Conservation (phyloP, 2,113 vertebrate species). For the Rhea americana region DNA sequence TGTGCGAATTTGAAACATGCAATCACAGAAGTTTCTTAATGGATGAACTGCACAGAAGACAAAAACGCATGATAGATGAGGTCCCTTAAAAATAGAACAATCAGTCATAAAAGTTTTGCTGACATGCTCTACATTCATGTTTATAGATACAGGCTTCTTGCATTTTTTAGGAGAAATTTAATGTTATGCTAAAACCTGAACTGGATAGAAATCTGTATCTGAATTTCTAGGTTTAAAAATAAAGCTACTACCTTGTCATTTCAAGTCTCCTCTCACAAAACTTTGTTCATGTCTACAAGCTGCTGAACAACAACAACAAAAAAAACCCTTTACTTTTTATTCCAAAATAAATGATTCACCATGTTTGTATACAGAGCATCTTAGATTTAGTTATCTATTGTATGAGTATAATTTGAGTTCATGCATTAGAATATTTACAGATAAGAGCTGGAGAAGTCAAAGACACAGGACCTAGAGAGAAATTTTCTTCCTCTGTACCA, state of each 20-base stretch:
- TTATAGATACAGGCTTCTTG: background rate
- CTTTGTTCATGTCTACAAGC: background rate
- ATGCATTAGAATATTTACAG: conserved; percentile 39
- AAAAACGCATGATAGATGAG: background rate
- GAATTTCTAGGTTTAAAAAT: background rate
- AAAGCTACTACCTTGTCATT: background rate
- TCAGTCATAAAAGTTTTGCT: background rate
- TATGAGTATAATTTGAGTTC: conserved; percentile 27
- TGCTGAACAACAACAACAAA: background rate
- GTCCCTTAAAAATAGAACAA: background rate
- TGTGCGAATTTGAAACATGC: background rate
- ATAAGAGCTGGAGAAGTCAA: conserved; percentile 34
- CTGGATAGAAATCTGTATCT: background rate
- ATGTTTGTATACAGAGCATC: conserved; percentile 15
- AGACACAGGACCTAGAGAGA: background rate
- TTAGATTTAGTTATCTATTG: conserved; percentile 36
- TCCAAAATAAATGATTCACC: background rate
- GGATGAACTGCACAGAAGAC: background rate
- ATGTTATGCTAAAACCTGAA: background rate
- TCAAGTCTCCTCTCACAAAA: background rate
- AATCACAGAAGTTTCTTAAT: conserved; percentile 1
- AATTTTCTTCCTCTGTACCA: background rate
- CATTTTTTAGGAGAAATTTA: background rate
- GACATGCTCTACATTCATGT: background rate
- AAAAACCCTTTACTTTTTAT: background rate